Evolutionary conservation across 2,888 invertebrate genomes (phyloP).

Genomic region (Cephus rjabovi): DNA sequence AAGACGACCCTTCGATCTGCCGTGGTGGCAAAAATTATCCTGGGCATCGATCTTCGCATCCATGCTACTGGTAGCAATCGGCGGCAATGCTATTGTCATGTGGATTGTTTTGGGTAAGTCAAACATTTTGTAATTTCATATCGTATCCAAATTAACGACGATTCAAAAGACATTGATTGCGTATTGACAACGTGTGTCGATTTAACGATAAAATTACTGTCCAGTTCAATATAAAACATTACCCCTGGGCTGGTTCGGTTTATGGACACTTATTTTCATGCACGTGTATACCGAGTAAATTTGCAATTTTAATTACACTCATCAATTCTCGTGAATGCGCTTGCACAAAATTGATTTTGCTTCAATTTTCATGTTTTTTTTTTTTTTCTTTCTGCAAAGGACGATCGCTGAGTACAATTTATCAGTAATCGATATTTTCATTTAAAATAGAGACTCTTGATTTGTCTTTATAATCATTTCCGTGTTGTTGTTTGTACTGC

Average conservation of each 20-base stretch:
- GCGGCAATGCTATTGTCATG: constrained; percentile 91
- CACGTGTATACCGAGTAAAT: background rate
- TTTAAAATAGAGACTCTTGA: background rate
- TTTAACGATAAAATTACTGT: background rate
- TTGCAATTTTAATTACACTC: background rate
- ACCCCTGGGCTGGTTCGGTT: no score
- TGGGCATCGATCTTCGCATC: constrained; percentile 82
- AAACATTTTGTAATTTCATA: background rate
- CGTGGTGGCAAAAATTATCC: constrained; percentile 73
- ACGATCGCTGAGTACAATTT: background rate
- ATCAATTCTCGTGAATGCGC: background rate
- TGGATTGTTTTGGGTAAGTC: constrained; percentile 89
- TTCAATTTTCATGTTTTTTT: no score
- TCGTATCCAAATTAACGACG: background rate
- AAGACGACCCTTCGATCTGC: constrained; percentile 68
- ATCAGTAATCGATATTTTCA: background rate
- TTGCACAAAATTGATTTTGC: background rate
- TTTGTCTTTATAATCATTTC: background rate
- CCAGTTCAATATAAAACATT: background rate
- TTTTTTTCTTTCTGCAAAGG: background rate
- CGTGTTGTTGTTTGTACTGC: background rate
- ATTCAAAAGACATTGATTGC: background rate
- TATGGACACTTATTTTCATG: background rate
- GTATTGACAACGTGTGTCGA: no score
- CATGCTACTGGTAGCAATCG: constrained; percentile 84